phyloP scores from a whole-genome alignment of 2,113 vertebrate genomes.

The Taxidea taxus region DNA sequence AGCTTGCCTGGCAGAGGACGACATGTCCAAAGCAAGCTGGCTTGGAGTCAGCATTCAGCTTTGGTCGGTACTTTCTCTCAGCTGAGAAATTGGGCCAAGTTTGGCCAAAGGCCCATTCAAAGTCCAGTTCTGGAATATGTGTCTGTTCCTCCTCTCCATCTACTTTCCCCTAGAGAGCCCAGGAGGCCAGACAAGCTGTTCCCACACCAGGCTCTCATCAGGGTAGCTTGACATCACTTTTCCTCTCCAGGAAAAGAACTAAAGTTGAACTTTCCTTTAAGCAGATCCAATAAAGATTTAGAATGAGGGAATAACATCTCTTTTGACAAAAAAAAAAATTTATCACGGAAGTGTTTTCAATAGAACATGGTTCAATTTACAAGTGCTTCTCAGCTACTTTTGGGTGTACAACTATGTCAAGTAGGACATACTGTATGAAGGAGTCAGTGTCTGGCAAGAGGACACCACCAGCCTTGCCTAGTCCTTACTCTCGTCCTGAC shows the following conservation, averaged over 20 bases:
- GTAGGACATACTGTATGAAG: not conserved
- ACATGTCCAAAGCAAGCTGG: constrained; percentile 42
- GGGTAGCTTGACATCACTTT: constrained; percentile 59
- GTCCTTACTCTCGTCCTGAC: not conserved
- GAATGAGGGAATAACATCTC: constrained; percentile 21
- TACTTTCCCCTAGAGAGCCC: constrained; percentile 59
- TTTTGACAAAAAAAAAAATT: not conserved
- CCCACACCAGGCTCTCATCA: constrained; percentile 58
- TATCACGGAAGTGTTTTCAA: not conserved
- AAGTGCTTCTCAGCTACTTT: constrained; percentile 8
- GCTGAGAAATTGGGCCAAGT: constrained; percentile 70
- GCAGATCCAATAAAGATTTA: constrained; percentile 47
- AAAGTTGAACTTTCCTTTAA: constrained; percentile 56
- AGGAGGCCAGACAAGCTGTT: constrained; percentile 68
- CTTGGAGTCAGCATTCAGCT: constrained; percentile 39
- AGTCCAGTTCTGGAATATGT: constrained; percentile 67
- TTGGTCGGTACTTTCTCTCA: constrained; percentile 56
- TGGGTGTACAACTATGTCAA: not conserved
- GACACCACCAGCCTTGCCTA: not conserved
- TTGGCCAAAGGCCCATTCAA: constrained; percentile 67
- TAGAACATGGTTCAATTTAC: not conserved
- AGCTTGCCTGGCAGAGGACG: constrained; percentile 29
- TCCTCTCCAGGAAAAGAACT: constrained; percentile 63
- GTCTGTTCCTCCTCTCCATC: constrained; percentile 58
- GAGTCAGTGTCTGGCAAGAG: not conserved